These are phyloP conservation scores for Sussaba pulchella DNA, from an alignment of 2,888 invertebrate genomes.

Conservation along the genomic window DNA sequence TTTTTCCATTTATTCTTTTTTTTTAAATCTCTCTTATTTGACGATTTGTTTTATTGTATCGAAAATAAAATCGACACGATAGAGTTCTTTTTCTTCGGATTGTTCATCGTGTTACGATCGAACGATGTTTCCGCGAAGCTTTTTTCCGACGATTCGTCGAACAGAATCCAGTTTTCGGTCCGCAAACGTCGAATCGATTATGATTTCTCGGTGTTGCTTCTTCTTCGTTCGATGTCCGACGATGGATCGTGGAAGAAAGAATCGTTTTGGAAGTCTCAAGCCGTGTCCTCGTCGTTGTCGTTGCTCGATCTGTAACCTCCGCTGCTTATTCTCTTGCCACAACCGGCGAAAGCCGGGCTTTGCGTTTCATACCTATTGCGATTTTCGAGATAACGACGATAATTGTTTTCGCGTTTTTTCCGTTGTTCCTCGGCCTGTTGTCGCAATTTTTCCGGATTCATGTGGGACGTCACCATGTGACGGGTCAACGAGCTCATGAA, in stretches of 20 bases:
- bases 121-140: too few relatives aligned
- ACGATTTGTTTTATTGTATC: neutral
- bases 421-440: constrained; percentile 83
- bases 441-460: constrained; percentile 83
- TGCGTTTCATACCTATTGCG: constrained; percentile 83
- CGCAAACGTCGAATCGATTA: too few relatives aligned
- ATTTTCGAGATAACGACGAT: constrained; percentile 82
- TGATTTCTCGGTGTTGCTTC: neutral
- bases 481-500: constrained; percentile 87
- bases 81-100: constrained; percentile 6
- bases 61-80: constrained; percentile 12
- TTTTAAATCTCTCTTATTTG: neutral
- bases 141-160: too few relatives aligned
- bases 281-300: constrained; percentile 73
- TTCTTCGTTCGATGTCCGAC: neutral
- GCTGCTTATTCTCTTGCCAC: constrained; percentile 67
- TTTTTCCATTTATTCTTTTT: neutral
- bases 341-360: constrained; percentile 71
- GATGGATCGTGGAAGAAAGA: neutral
- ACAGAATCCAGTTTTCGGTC: too few relatives aligned
- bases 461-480: constrained; percentile 87
- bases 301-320: constrained; percentile 70
- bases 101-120: too few relatives aligned
- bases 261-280: constrained; percentile 53
- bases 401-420: constrained; percentile 82